Conservation (phyloP, 2,797 vertebrate genomes). For the Molossus alvarezi region DNA sequence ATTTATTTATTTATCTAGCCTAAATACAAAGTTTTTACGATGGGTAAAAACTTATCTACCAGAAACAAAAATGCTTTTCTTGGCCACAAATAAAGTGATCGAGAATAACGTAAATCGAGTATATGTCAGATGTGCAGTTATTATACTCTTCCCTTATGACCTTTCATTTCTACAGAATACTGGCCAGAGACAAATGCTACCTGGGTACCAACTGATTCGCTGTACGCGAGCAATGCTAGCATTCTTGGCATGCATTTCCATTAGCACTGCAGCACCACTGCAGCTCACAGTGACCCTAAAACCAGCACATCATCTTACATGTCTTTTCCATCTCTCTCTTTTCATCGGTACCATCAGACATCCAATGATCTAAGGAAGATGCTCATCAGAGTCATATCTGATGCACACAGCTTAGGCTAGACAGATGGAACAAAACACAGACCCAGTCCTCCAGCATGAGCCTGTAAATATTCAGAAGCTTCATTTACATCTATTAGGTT, state of each 20-base stretch:
- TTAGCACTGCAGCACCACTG: slow-evolving; percentile 62
- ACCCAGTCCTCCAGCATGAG: background rate
- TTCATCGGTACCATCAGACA: background rate
- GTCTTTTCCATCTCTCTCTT: background rate
- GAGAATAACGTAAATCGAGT: background rate
- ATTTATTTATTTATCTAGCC: slow-evolving; percentile 52
- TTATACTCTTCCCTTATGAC: background rate
- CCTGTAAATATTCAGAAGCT: background rate
- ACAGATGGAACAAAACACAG: background rate
- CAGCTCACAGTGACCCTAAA: slow-evolving; percentile 64
- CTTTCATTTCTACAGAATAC: background rate
- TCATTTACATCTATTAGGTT: background rate
- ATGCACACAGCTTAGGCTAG: slow-evolving; percentile 12
- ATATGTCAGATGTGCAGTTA: background rate
- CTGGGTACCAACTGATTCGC: background rate
- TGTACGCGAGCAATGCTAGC: background rate
- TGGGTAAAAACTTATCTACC: background rate
- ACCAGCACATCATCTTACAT: background rate
- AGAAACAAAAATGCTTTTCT: slow-evolving; percentile 23
- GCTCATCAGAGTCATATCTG: slow-evolving; percentile 39
- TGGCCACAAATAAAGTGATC: slow-evolving; percentile 20
- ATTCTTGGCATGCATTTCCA: slow-evolving; percentile 61
- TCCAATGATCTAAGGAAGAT: background rate
- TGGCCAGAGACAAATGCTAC: slow-evolving; percentile 6
- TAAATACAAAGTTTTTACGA: slow-evolving; percentile 49